phyloP scores from a whole-genome alignment of 2,113 vertebrate species.

The Porphyrio hochstetteri region DNA sequence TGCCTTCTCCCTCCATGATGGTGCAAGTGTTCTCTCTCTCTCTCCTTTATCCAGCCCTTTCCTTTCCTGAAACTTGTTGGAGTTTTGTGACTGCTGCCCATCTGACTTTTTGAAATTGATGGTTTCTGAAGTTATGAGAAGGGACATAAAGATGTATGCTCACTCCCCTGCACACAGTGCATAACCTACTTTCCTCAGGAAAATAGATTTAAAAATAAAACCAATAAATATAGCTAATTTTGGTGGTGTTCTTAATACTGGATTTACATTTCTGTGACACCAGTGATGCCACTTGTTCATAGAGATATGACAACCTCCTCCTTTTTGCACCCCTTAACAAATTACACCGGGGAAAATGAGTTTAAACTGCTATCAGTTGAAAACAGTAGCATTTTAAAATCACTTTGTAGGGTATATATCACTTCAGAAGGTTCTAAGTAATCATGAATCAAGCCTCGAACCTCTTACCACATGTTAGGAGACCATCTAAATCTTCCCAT shows the following conservation, averaged over 20 bases:
- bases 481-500: constrained; percentile 31
- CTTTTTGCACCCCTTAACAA: not conserved
- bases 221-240: not conserved
- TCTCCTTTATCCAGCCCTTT: not conserved
- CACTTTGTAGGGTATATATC: constrained; percentile 27
- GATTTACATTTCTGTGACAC: not conserved
- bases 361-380: constrained; percentile 19
- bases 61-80: not conserved
- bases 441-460: constrained; percentile 47
- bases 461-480: constrained; percentile 28
- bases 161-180: not conserved
- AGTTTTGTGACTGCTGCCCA: not conserved
- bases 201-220: not conserved
- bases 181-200: not conserved
- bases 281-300: not conserved
- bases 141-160: not conserved
- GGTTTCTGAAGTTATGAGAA: not conserved
- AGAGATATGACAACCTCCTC: not conserved
- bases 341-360: not conserved
- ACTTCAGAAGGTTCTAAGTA: constrained; percentile 4
- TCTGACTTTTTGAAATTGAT: not conserved
- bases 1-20: not conserved
- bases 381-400: constrained; percentile 46
- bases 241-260: not conserved
- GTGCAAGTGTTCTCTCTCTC: fast-evolving